Base-by-base conservation (phyloP, 2,888 invertebrate genomes). In the Amiota communis region DNA sequence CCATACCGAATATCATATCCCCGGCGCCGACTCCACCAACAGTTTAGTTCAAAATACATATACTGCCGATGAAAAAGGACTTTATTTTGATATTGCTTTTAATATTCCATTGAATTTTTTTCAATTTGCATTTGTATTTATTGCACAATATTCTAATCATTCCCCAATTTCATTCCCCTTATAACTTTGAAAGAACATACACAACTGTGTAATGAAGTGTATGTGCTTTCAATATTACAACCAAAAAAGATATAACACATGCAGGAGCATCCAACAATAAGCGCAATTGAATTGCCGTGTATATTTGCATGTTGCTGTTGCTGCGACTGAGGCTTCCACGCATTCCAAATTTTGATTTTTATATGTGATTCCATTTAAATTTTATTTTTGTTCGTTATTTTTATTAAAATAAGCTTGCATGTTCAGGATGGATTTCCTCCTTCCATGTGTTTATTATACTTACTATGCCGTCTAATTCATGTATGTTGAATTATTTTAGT, bases 1-100 rank as follows among this genome's bases (percentile, higher is more conserved):
- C 93, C 68, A 91, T 94, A 78, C 92, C 92, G 75, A 90, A 90
- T 80, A 81, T 88, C 74, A 87, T 89, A 81, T 87, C 88, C 57
- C 85, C 89, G 68, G 83, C 89, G 75, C 81, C 88, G 70, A 79
- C 85, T 76, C 85, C 88, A 63, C 82, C 89, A 85, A 87, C 89
- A 87, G 89, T 90, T 89, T 89, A 90, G 90, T 90, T 80, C 73
- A 76, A 76, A n/a, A n/a, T n/a, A n/a, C 80, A 78, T 65, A n/a
- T 65, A 47, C 64, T 65, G 64, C 57, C 69, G 23, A 57, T 46
- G 17, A 65, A 46, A 15, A 23, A 15, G 20, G 47, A 11, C n/a
- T 13, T 49, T 17, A 46, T 65, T 49, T 65, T 13, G 13, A 36
- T 56, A 56, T 56, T 15, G 17, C 17, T 48, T 48, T 12, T 48